Conservation (phyloP, 2,113 vertebrate genomes). For the human (Homo sapiens) region GRCh38 chr6:19317001-19317500, state of each 20-base stretch:
- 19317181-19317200: background rate
- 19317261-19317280: background rate
- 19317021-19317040: background rate
- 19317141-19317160: background rate
- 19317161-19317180: background rate
- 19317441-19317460: background rate
- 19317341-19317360: background rate
- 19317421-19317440: background rate
- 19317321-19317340: background rate
- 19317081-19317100: background rate
- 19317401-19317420: background rate
- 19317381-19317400: background rate
- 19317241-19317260: background rate
- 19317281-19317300: background rate
- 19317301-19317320: background rate
- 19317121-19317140: background rate
- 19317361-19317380: background rate
- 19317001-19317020: background rate
- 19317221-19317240: background rate
- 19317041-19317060: too few species aligned
- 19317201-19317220: background rate
- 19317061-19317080: background rate
- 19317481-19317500: background rate
- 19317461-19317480: background rate
- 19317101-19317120: background rate